Conservation (phyloP, 2,888 invertebrate species). For the Synanthedon vespiformis region DNA sequence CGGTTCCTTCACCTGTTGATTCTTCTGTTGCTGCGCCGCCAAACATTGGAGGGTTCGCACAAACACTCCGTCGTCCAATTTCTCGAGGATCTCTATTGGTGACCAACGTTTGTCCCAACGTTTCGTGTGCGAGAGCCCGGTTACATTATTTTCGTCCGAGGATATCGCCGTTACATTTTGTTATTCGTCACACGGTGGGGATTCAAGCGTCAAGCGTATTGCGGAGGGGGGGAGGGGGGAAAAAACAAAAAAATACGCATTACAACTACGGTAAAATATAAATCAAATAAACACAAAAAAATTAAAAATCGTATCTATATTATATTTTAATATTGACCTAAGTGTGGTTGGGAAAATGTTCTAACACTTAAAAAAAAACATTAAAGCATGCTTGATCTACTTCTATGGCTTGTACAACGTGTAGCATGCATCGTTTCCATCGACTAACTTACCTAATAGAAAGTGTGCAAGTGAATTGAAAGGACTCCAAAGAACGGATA, state of each 20-base stretch:
- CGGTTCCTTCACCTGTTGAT: conserved; percentile 77
- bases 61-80: conserved; percentile 66
- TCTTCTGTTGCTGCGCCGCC: conserved; percentile 65
- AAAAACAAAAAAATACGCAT: conserved; percentile 69
- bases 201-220: conserved; percentile 69
- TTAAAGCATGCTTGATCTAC: conserved; percentile 38
- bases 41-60: conserved; percentile 69
- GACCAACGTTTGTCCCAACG: conserved; percentile 17
- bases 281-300: conserved; percentile 22
- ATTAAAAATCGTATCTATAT: conserved; percentile 4
- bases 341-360: conserved; percentile 67
- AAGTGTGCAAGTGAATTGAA: conserved; percentile 18
- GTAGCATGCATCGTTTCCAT: conserved; percentile 23
- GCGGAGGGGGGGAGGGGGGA: conserved; percentile 55
- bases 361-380: conserved; percentile 43
- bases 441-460: conserved; percentile 25
- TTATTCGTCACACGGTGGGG: conserved; percentile 57
- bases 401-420: conserved; percentile 52
- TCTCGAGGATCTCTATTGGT: conserved; percentile 59
- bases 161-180: conserved; percentile 15
- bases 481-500: conserved; percentile 7
- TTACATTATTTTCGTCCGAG: neutral
- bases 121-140: no score
- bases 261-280: conserved; percentile 65
- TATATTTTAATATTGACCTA: no score